phyloP scores from a whole-genome alignment of 2,113 vertebrate genomes.

The Sinocyclocheilus anshuiensis region DNA sequence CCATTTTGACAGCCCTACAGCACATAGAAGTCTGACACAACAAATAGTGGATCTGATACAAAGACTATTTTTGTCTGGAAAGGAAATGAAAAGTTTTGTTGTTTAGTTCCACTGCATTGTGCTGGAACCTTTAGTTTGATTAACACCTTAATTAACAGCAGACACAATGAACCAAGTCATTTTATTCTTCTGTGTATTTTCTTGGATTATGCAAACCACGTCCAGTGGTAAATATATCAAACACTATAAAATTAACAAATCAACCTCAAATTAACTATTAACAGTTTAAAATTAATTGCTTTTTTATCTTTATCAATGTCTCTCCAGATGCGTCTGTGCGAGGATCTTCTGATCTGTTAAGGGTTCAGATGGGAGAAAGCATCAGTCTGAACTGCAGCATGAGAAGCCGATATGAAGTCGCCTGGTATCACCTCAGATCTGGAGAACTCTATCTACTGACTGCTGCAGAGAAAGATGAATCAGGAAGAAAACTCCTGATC shows the following conservation, averaged over 20 bases:
- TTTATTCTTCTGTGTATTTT: constrained; percentile 5
- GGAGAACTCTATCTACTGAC: neutral
- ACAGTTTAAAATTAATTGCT: no score
- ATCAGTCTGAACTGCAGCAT: neutral
- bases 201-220: neutral
- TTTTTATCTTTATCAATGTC: neutral
- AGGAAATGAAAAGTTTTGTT: neutral
- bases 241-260: no score
- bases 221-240: neutral
- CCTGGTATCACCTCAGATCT: neutral
- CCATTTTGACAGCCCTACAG: no score
- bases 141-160: rapidly evolving
- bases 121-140: neutral
- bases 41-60: no score
- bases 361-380: neutral
- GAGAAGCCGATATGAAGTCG: neutral
- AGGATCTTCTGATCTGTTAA: neutral
- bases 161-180: neutral
- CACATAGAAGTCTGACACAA: no score
- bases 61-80: no score
- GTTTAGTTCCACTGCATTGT: neutral
- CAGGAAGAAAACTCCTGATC: neutral
- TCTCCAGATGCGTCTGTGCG: neutral
- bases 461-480: neutral
- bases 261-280: neutral